A percentile compares a stretch with the other conserved stretches of the same genome.
Evolutionary conservation across 2,797 vertebrate species (phyloP).

Genomic region (Poeciliopsis gracilis): DNA sequence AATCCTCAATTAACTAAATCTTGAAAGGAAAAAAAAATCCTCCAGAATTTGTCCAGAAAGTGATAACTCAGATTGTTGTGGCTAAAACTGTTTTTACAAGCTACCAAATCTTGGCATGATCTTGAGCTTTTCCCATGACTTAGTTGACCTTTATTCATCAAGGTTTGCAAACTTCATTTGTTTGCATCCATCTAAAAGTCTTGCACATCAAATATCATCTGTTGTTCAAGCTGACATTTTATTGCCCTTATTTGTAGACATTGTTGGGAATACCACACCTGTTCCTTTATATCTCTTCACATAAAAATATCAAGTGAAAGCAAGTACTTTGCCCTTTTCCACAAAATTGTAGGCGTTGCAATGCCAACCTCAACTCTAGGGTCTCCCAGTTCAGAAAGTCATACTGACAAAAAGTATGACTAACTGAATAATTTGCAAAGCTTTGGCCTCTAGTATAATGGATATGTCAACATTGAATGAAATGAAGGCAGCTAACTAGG

Average conservation of each 20-base stretch:
- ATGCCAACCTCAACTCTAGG: not conserved
- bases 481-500: slow-evolving; percentile 33
- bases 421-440: slow-evolving; percentile 36
- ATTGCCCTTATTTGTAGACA: not conserved
- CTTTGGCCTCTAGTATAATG: slow-evolving; percentile 21
- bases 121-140: not conserved
- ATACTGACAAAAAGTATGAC: slow-evolving; percentile 22
- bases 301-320: not conserved
- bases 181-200: not conserved
- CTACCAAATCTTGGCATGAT: not conserved
- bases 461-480: slow-evolving; percentile 35
- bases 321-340: not conserved
- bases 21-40: not conserved
- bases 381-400: slow-evolving; percentile 3
- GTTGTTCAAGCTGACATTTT: not conserved
- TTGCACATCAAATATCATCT: not conserved
- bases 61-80: not conserved
- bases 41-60: not conserved
- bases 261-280: not conserved
- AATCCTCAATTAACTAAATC: not conserved
- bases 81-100: not conserved
- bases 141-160: not conserved
- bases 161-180: not conserved
- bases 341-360: not conserved
- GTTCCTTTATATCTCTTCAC: not conserved